Base-by-base conservation (phyloP, 2,113 vertebrate genomes). In the Turnix velox region DNA sequence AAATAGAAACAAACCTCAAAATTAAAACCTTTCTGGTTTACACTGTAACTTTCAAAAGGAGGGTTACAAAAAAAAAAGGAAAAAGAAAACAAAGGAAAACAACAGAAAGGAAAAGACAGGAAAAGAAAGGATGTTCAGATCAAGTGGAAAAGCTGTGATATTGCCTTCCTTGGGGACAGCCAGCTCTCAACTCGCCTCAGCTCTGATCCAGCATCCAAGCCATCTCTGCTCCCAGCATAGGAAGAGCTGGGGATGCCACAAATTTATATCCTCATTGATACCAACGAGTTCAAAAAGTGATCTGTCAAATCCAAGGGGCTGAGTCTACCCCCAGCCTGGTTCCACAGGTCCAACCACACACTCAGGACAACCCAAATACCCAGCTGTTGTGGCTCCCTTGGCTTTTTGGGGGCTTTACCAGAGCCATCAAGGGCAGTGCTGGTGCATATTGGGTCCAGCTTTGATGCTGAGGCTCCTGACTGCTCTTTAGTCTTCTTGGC, bases 401-500 rank as follows among this genome's bases (percentile, higher is more conserved):
- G 61, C 23, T 69, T 76, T 63, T 9, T 11, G 7, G 10, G 28
- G 4, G 19, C 33, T 49, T 57, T 69, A n/a, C 37, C 1, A 1
- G 39, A 78, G 35, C 33, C 51, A 23, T 18, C 0, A 1, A 71
- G 51, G 18, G 45, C 35, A 24, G 48, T 0, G 8, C 0, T 4
- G 33, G 51, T 69, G n/a, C 35, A 68, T 2, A 4, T 0, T 1
- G 25, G 49, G 37, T 63, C 31, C 84, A 59, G 58, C 72, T 31
- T 24, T 1, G 0, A 24, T 0, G 0, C 48, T 31, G 54, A 16
- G 55, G 65, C 22, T 68, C 48, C 57, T 0, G 5, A 27, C 84
- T 71, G 91, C 96, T 82, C 96, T 86, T 1, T 0, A 66, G 81
- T 94, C 92, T 96, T 97, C 95, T 94, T 97, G 92, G 96, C 87